Percentiles rank a stretch among this genome's conserved stretches.
Conservation (phyloP, 2,113 vertebrate species). For the Spheniscus mendiculus region DNA sequence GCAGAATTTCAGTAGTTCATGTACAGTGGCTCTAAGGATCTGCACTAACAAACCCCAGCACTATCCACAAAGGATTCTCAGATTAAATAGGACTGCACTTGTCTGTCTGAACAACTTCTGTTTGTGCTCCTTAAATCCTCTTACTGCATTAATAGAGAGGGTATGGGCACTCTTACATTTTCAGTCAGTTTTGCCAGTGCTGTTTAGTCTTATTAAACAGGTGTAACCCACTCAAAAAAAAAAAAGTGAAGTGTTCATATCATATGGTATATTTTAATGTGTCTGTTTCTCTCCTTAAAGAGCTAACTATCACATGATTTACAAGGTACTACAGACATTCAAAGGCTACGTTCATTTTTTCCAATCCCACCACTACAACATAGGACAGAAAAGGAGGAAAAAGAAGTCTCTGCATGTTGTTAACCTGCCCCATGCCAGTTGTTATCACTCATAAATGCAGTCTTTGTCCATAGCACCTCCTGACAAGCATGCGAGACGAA, state of each 20-base stretch:
- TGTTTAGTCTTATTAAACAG: neutral
- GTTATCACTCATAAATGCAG: neutral
- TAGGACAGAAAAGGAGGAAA: neutral
- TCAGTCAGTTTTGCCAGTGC: neutral
- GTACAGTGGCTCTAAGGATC: too few relatives aligned
- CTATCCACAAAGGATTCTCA: neutral
- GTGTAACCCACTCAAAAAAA: rapidly evolving
- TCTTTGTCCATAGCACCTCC: neutral
- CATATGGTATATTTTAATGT: rapidly evolving
- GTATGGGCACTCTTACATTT: neutral
- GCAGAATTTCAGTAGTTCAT: neutral
- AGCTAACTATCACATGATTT: neutral
- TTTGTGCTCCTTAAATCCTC: neutral
- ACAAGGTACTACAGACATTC: neutral
- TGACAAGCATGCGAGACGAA: neutral
- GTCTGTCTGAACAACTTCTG: neutral
- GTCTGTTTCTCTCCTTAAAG: neutral
- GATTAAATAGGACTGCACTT: neutral
- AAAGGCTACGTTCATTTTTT: neutral
- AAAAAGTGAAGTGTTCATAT: rapidly evolving
- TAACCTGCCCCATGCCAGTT: neutral
- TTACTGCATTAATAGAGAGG: neutral
- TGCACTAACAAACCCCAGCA: neutral
- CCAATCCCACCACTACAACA: neutral
- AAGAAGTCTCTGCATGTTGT: neutral